Percentiles rank a stretch among this genome's conserved stretches.
Conservation (phyloP, 1,140 invertebrate species). For the Eurosta solidaginis region DNA sequence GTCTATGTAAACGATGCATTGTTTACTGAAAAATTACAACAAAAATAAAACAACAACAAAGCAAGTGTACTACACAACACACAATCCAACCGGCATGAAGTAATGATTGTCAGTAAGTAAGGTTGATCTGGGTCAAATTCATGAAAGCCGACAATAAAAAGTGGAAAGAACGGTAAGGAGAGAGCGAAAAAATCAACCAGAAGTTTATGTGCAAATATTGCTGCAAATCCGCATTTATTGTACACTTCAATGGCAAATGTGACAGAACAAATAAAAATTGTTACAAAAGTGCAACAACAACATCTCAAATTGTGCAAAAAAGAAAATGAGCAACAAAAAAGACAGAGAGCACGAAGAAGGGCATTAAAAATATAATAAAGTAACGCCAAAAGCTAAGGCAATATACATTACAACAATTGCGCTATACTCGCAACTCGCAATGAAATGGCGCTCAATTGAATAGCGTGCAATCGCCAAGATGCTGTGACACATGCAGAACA, state of each 20-base stretch:
- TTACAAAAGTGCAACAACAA: background rate
- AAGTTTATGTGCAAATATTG: slow-evolving; percentile 28
- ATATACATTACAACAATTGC: background rate
- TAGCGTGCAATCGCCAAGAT: too few relatives aligned
- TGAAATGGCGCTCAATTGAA: background rate
- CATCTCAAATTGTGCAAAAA: background rate
- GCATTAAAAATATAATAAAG: background rate
- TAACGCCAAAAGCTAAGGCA: background rate
- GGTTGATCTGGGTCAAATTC: background rate
- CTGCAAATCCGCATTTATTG: slow-evolving; percentile 27
- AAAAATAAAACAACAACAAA: background rate
- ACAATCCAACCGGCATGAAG: background rate
- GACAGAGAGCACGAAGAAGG: background rate
- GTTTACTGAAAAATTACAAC: background rate
- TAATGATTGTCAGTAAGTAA: background rate
- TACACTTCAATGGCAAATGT: slow-evolving; percentile 8
- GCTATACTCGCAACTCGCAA: background rate
- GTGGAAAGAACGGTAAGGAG: background rate
- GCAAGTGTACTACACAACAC: background rate
- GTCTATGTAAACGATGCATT: background rate
- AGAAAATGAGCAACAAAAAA: background rate
- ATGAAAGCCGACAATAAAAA: background rate
- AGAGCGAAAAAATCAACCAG: background rate
- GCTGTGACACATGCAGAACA: too few relatives aligned
- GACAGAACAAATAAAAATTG: slow-evolving; percentile 2